Evolutionary conservation across 2,888 invertebrate species (phyloP).

Genomic region (Timema podura): DNA sequence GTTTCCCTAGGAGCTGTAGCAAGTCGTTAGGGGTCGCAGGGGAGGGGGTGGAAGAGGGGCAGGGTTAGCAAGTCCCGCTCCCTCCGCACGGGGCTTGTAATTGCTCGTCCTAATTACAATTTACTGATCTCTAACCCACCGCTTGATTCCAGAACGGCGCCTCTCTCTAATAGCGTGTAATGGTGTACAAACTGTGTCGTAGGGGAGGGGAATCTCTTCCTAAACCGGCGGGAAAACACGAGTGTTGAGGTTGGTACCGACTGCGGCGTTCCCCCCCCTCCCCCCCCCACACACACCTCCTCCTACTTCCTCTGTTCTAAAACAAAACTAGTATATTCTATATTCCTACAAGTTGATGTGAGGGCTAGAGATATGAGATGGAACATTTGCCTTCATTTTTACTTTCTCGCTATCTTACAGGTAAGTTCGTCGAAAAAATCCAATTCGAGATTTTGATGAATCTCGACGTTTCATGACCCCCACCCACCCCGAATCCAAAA

Average conservation of each 20-base stretch:
- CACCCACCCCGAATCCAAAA: too few relatives aligned
- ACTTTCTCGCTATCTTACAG: too few relatives aligned
- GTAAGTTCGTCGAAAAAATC: too few relatives aligned
- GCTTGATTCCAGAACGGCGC: constrained; percentile 2
- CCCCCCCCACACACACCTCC: too few relatives aligned
- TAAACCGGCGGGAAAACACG: not conserved
- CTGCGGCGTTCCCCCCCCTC: not conserved
- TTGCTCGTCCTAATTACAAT: constrained; percentile 16
- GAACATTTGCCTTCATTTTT: too few relatives aligned
- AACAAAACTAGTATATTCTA: too few relatives aligned
- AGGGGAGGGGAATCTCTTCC: not conserved
- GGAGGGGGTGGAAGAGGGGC: not conserved
- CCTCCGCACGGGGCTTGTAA: not conserved
- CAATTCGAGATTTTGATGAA: too few relatives aligned
- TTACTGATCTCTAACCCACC: constrained; percentile 16
- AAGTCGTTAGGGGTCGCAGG: not conserved
- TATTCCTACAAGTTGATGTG: too few relatives aligned
- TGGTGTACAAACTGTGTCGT: constrained; percentile 14
- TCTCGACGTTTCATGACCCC: too few relatives aligned
- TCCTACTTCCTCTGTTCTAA: too few relatives aligned
- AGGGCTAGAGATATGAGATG: too few relatives aligned
- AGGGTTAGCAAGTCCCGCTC: not conserved
- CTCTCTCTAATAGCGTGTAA: constrained; percentile 13
- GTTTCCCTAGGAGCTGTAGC: too few relatives aligned
- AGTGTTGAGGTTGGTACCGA: constrained; percentile 2